Evolutionary conservation across 2,797 vertebrate species (phyloP), one percentile per base, ranked within the genome.

Genomic region (Catamblyrhynchus diadema): DNA sequence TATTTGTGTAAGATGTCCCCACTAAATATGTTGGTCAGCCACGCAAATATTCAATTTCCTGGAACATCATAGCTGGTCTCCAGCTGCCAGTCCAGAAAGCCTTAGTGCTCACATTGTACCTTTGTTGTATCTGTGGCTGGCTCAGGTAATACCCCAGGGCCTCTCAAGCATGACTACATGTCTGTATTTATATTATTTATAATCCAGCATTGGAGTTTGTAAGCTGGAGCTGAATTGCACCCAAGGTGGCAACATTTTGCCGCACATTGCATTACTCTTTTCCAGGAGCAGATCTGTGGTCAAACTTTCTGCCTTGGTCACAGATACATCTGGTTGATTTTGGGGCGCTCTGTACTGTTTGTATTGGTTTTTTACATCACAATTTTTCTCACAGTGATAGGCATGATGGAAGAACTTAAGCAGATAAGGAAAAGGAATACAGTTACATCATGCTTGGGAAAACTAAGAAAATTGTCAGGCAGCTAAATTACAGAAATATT

Each of bases 121-220:
- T 53, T 39, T 39, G 19, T 59, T 3, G 0, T 32, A 17, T 59
- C 44, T 66, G n/a, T 47, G 37, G 3, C 22, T 37, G 35, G 13
- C n/a, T 61, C 23, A 28, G 33, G 50, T 41, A 24, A 47, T 47
- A 22, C 17, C 42, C n/a, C 39, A 48, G 11, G 23, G 11, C 61
- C 28, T 75, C 53, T 67, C 23, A 27, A 32, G 15, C 8, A 9
- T 16, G 7, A 14, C 67, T 39, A 2, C 4, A 4, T 1, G 0
- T 14, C 14, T 51, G 3, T 41, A 7, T 74, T 67, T 75, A 11
- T 45, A 23, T 45, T 45, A 45, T 45, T 23, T 45, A 44, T 8
- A 61, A 32, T 65, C 37, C 61, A 90, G 25, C 39, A 10, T 4
- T 61, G 54, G 14, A 24, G 17, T 77, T 59, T 47, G 27, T 50